These are phyloP conservation scores for Larimichthys polyactis DNA, from an alignment of 2,113 vertebrate genomes.

Conservation along the genomic window DNA sequence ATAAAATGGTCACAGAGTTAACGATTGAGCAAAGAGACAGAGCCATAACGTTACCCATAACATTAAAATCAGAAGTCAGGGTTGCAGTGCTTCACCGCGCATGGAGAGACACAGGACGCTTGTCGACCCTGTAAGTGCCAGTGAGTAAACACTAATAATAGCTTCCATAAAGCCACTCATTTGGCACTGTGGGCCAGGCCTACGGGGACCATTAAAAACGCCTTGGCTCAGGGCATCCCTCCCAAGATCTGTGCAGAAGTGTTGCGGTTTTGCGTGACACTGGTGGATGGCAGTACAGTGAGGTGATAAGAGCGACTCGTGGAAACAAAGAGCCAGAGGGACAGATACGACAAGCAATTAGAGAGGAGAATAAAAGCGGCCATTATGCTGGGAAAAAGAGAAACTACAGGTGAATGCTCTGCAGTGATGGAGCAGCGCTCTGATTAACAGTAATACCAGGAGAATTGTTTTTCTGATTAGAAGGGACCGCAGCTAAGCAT, in stretches of 20 bases:
- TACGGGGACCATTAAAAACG: constrained; percentile 77
- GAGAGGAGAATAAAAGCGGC: constrained; percentile 65
- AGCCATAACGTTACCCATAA: constrained; percentile 80
- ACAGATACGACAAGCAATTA: constrained; percentile 74
- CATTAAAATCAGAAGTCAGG: constrained; percentile 76
- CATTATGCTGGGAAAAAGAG: constrained; percentile 55
- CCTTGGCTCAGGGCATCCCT: constrained; percentile 62
- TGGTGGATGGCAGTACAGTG: constrained; percentile 57
- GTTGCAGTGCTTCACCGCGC: constrained; percentile 73
- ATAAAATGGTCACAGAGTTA: constrained; percentile 83
- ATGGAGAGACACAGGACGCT: constrained; percentile 62
- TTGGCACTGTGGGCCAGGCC: constrained; percentile 73
- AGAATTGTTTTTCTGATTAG: constrained; percentile 56
- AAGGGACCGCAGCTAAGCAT: constrained; percentile 28
- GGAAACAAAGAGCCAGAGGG: constrained; percentile 70
- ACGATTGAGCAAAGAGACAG: constrained; percentile 80
- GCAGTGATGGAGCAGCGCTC: constrained; percentile 46
- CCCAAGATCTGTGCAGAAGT: constrained; percentile 61
- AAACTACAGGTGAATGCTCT: constrained; percentile 50
- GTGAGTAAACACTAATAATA: constrained; percentile 84
- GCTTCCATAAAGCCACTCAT: constrained; percentile 80
- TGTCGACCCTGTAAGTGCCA: constrained; percentile 76
- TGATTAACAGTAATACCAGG: constrained; percentile 63
- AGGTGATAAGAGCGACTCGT: constrained; percentile 69
- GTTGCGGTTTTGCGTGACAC: constrained; percentile 62